These are phyloP conservation scores for Choristoneura fumiferana DNA, from an alignment of 1,140 invertebrate species.

Conservation along the genomic window DNA sequence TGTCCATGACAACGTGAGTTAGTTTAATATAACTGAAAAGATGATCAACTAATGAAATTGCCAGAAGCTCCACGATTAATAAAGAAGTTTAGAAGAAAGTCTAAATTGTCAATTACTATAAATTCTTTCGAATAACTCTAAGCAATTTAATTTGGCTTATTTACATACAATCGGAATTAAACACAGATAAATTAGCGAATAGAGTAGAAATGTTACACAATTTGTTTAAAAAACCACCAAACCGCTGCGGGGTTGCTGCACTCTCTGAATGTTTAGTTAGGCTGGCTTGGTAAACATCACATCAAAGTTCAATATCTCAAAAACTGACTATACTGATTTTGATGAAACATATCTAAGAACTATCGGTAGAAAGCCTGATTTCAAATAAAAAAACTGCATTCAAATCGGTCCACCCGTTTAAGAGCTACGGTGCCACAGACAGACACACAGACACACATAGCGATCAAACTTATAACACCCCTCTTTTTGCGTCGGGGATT, in stretches of 20 bases:
- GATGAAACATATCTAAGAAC: too few species aligned
- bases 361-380: too few species aligned
- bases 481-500: too few species aligned
- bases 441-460: too few species aligned
- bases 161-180: conserved; percentile 7
- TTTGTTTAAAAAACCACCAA: background rate
- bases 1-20: background rate
- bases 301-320: too few species aligned
- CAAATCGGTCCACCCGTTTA: too few species aligned
- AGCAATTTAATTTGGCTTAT: conserved; percentile 7
- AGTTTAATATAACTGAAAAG: background rate
- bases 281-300: too few species aligned
- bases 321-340: too few species aligned
- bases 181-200: background rate
- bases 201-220: background rate
- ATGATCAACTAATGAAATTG: background rate
- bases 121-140: background rate
- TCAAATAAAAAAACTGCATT: too few species aligned
- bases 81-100: background rate
- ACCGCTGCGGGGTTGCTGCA: background rate
- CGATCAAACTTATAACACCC: too few species aligned
- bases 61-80: background rate
- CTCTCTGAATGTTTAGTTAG: too few species aligned
- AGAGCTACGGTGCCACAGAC: too few species aligned
- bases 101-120: background rate